Base-by-base conservation (phyloP, 2,888 invertebrate genomes). In the Cataglyphis cursor region DNA sequence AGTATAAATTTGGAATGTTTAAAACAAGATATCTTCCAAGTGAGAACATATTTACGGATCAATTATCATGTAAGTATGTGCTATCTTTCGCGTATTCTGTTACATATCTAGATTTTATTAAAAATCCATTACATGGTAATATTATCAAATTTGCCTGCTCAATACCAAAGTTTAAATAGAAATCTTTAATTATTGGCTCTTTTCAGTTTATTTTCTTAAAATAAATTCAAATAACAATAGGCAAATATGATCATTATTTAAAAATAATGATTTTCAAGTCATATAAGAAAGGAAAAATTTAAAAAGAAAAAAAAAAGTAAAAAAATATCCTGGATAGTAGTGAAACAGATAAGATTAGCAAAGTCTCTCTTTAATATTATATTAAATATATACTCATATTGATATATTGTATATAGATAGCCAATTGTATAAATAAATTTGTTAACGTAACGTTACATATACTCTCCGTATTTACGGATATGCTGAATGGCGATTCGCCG, bases 401-500 rank as follows among this genome's bases (percentile, higher is more conserved):
- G 61, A 84, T 80, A 87, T 88, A 91, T 83, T 91, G 91, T 91
- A 91, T 86, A 91, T 91, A 91, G 86, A 84, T 91, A 90, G 89
- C 57, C 85, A 87, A 91, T 88, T 90, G 90, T 88, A 91, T 90
- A 91, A 90, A 90, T 86, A 81, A 88, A 91, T 75, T 86, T 90
- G 85, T 89, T 91, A 88, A 87, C 84, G 75, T 91, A 87, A 87
- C 68, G 65, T 88, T 90, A 64, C 62, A 41, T 65, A 78, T 75
- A 83, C 28, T 88, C 85, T 82, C 85, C 41, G 10, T 86, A 84
- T 86, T 88, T 82, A 74, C 21, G 76, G 65, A 86, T 51, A 28
- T 9, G 15, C 57, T 78, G 59, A 31, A 41, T 24, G 70, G 68
- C 31, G 6, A 57, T 31, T 41, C 21, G 28, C 44, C 44, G 59